Conservation (phyloP, 2,113 vertebrate genomes). For the Bos indicus region DNA sequence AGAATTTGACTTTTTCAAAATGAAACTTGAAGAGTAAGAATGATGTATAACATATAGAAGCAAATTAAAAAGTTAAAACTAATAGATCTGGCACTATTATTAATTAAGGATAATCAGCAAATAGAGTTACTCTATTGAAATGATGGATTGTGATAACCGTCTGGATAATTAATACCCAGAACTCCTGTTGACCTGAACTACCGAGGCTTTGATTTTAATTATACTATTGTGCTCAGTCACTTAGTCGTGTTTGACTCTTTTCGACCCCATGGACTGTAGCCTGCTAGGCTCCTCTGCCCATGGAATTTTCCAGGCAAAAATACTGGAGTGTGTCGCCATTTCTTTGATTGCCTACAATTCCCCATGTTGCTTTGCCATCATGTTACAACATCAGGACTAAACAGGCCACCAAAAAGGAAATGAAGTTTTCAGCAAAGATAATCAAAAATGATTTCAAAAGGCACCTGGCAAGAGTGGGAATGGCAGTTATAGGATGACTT, state of each 20-base stretch:
- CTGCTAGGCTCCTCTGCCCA: not conserved
- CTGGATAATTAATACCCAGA: conserved; percentile 29
- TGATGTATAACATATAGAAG: not conserved
- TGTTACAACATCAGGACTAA: not conserved
- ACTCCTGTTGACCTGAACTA: conserved; percentile 46
- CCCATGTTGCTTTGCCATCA: conserved; percentile 17
- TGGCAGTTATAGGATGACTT: not conserved
- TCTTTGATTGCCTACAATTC: not conserved
- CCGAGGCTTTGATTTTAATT: conserved; percentile 46
- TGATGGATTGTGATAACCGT: conserved; percentile 22
- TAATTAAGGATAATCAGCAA: conserved; percentile 53
- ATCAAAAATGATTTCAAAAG: conserved; percentile 26
- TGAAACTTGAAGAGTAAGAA: not conserved
- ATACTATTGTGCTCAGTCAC: not conserved
- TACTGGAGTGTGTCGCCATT: not conserved
- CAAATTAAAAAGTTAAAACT: conserved; percentile 35
- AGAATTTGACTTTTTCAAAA: conserved; percentile 34
- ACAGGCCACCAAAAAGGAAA: not conserved
- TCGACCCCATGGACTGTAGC: not conserved
- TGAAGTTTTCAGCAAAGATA: conserved; percentile 22
- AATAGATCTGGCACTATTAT: conserved; percentile 7
- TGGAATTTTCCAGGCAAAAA: not conserved
- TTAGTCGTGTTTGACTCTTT: not conserved
- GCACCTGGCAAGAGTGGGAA: not conserved
- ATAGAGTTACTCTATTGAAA: conserved; percentile 22